Base-by-base conservation (phyloP, 1,140 invertebrate genomes). In the Bombus affinis region DNA sequence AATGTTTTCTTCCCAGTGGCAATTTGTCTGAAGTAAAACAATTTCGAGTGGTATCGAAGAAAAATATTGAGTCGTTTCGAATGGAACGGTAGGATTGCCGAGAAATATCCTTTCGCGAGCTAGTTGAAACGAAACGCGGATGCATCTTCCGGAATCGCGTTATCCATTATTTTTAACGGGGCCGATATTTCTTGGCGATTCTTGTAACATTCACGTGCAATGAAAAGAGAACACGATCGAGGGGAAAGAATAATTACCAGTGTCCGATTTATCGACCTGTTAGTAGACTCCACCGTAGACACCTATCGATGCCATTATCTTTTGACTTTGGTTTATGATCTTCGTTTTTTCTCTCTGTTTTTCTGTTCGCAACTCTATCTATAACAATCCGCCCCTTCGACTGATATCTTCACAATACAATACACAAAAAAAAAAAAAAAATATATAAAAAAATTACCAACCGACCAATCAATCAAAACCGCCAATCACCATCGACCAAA, bases 261-360 rank as follows among this genome's bases (percentile, higher is more conserved):
- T 5, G 18, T n/a, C 15, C 28, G 25, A 32, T 32, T 32, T 28
- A 35, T 81, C 70, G 42, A 12, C 4, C 28, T 5, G 59, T n/a
- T 62, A 32, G n/a, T n/a, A 65, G 62, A 65, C n/a, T 66, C 65
- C n/a, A 18, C 15, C 22, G 32, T 35, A 66, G 62, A 65, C n/a
- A 32, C 32, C 65, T 66, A 66, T 70, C 75, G 39, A 78, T 59
- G 44, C 22, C 2, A 53, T 70, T 75, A 59, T 76, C 42, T 12
- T 75, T 47, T 93, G 92, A 94, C 91, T 92, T 88, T 94, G 92
- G 92, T 94, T 92, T 93, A 87, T 92, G 90, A 93, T 92, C 81
- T 92, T 89, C 90, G 91, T 92, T 66, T 66, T 86, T 68, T 93
- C 91, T 92, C 77, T 92, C 86, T 89, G 87, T 90, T 90, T 87